Base-by-base conservation (phyloP, 1,140 invertebrate species). In the Drosophila ambigua region DNA sequence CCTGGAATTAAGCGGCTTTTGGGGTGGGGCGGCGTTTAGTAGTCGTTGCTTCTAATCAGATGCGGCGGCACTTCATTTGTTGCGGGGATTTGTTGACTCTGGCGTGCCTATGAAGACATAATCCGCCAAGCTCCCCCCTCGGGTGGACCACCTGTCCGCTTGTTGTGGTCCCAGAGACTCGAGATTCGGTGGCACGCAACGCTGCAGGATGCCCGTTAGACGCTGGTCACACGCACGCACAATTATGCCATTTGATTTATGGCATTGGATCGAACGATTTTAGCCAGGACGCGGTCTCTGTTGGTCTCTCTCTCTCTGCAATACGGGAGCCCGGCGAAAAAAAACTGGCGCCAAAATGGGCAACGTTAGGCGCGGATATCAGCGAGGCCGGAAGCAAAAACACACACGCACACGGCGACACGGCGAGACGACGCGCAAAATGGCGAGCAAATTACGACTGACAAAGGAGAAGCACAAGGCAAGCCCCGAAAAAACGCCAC, bases 221-320 rank as follows among this genome's bases (percentile, higher is more conserved):
- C 41, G 46, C 50, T 48, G 58, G 57, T 82, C 51, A 66, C 55
- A 53, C 76, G 20, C 20, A 65, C 63, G 73, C 82, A 87, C 74
- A 87, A 85, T 87, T 82, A 85, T 67, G 72, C 58, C 71, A 41
- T 79, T 81, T 79, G 79, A 88, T 88, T 87, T 87, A 87, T 65
- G 58, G 60, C 72, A 75, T 75, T 41, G 60, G 60, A 54, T 53
- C 15, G 43, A 24, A 23, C 45, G 31, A 31, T 9, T 43, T 50
- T 52, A 52, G 58, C 54, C 60, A 15, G 31, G 8, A 68, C 55
- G 24, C 39, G 31, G 31, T 23, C 20, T 46, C 7, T 35, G 8
- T 15, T 13, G 28, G 28, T 41, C 2, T 54, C 66, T 54, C 49
- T 65, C 23, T 2, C 41, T 13, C 1, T 31, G 26, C 59, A 28